Percentiles rank a stretch among this genome's conserved stretches.
Evolutionary conservation across 2,113 vertebrate species (phyloP).

Genomic region (Hipposideros armiger): DNA sequence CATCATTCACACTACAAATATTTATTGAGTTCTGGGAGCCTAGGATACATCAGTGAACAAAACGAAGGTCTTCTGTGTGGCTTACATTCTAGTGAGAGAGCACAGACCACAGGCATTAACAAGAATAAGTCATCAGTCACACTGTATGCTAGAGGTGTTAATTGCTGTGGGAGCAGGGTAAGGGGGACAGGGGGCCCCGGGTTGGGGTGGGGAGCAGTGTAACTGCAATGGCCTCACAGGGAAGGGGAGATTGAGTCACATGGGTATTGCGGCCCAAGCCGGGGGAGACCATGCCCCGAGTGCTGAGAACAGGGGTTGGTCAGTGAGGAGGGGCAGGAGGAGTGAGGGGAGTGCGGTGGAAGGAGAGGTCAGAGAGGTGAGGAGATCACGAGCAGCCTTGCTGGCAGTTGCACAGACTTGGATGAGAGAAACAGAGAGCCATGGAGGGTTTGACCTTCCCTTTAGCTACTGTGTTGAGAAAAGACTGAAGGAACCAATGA

Average conservation of each 20-base stretch:
- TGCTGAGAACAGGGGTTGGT: not conserved
- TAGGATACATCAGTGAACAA: not conserved
- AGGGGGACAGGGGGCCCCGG: not conserved
- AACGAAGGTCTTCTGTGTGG: not conserved
- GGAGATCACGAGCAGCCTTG: not conserved
- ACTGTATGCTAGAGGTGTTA: not conserved
- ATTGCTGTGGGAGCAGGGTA: not conserved
- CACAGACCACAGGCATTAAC: not conserved
- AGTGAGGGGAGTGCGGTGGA: not conserved
- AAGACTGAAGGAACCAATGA: not conserved
- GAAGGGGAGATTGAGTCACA: not conserved
- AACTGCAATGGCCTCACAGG: not conserved
- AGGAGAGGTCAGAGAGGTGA: not conserved
- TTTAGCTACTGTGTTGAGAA: not conserved
- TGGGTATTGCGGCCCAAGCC: not conserved
- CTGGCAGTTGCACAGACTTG: not conserved
- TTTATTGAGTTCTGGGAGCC: conserved; percentile 7
- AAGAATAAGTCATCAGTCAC: not conserved
- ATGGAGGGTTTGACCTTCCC: too few relatives aligned
- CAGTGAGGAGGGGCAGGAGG: not conserved
- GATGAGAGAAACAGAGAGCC: not conserved
- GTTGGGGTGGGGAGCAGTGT: not conserved
- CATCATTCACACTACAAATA: not conserved
- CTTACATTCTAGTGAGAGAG: not conserved
- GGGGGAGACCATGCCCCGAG: not conserved